phyloP scores from a whole-genome alignment of 2,113 vertebrate genomes.

The Dasyurus viverrinus region DNA sequence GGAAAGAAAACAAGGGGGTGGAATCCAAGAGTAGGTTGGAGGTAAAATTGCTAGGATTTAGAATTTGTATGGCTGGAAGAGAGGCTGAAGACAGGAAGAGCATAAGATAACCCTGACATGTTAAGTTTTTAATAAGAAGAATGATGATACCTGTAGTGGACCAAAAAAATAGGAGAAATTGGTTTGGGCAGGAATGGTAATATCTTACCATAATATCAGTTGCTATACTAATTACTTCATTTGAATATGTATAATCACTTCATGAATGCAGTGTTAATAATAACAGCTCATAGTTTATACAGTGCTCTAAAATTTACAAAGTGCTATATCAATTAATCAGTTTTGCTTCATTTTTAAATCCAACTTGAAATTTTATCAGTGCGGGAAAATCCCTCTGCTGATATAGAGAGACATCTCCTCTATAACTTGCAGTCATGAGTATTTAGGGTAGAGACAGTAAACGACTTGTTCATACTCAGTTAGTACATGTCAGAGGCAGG shows the following conservation, averaged over 20 bases:
- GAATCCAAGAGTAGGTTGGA: not conserved
- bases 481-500: not conserved
- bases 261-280: not conserved
- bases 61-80: not conserved
- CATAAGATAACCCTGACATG: not conserved
- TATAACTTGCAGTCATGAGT: not conserved
- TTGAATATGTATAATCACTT: not conserved
- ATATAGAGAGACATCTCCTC: not conserved
- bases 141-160: not conserved
- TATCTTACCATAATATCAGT: not conserved
- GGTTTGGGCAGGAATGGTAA: not conserved
- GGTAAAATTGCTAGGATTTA: not conserved
- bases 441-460: not conserved
- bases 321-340: not conserved
- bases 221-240: not conserved
- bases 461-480: not conserved
- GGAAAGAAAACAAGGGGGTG: not conserved
- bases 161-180: not conserved
- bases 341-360: not conserved
- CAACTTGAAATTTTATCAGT: not conserved
- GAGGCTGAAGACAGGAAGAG: not conserved
- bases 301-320: not conserved
- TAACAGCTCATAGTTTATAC: not conserved
- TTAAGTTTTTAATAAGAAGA: not conserved
- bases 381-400: not conserved